These are phyloP conservation scores for Dolichomitus sp. DNA, from an alignment of 2,888 invertebrate genomes.

Conservation along the genomic window DNA sequence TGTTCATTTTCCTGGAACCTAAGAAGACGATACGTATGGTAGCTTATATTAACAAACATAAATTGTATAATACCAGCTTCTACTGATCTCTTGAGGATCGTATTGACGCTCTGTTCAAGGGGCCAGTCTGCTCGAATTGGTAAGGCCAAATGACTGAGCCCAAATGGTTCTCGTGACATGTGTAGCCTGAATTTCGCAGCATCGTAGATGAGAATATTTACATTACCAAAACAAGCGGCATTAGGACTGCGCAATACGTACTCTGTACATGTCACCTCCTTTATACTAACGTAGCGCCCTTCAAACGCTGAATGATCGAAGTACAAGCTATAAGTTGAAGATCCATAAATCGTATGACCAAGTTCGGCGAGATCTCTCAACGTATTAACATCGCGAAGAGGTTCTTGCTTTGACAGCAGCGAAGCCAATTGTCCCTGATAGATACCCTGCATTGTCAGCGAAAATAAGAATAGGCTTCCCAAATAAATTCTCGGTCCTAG, in stretches of 20 bases:
- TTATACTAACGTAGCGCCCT: neutral
- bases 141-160: neutral
- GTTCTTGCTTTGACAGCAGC: neutral
- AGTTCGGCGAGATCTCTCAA: neutral
- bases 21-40: neutral
- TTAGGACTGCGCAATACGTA: neutral
- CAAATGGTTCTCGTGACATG: neutral
- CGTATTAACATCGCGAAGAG: neutral
- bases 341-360: neutral
- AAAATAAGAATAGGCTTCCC: neutral
- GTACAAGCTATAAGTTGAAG: neutral
- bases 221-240: conserved; percentile 1
- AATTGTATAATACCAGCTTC: neutral
- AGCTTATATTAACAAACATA: neutral
- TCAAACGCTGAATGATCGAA: neutral
- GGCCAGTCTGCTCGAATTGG: conserved; percentile 38
- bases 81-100: neutral
- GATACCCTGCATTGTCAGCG: conserved; percentile 7
- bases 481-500: neutral
- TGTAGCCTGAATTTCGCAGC: conserved; percentile 3
- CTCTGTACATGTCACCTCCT: neutral
- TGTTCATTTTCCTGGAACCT: neutral
- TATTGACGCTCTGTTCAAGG: conserved; percentile 18
- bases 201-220: neutral
- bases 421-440: conserved; percentile 15